Evolutionary conservation across 2,113 vertebrate genomes (phyloP).

Genomic region (Grantiella picta): DNA sequence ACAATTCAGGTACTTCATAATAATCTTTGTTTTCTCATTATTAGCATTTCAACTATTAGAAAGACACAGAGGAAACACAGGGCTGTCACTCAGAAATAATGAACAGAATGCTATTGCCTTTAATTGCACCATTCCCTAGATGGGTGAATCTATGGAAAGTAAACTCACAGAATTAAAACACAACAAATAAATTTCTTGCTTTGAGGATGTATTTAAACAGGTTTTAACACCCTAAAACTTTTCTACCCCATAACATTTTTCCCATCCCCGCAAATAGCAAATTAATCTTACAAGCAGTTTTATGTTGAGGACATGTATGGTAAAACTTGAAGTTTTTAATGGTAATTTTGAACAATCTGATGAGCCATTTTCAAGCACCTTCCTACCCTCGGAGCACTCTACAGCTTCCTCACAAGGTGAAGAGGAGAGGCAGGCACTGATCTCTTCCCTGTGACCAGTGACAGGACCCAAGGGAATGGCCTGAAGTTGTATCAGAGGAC

Average conservation of each 20-base stretch:
- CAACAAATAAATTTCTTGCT: background rate
- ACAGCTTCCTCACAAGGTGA: background rate
- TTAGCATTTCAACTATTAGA: background rate
- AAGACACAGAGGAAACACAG: background rate
- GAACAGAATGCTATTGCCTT: background rate
- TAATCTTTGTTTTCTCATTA: background rate
- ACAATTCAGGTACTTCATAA: background rate
- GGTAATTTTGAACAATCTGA: background rate
- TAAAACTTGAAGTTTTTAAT: background rate
- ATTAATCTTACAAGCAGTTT: background rate
- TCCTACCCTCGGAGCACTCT: background rate
- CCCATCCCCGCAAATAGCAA: background rate
- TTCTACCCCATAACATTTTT: background rate
- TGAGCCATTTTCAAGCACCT: background rate
- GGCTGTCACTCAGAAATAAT: background rate
- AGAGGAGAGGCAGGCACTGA: background rate
- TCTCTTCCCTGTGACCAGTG: background rate
- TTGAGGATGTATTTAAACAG: background rate
- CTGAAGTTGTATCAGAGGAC: background rate
- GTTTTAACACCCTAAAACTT: background rate
- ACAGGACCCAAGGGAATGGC: background rate
- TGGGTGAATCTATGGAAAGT: background rate
- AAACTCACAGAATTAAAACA: background rate
- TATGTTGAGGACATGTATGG: accelerated
- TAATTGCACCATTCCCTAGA: background rate